phyloP scores from a whole-genome alignment of 2,888 invertebrate species.

The Eueremaeus valkanovi region DNA sequence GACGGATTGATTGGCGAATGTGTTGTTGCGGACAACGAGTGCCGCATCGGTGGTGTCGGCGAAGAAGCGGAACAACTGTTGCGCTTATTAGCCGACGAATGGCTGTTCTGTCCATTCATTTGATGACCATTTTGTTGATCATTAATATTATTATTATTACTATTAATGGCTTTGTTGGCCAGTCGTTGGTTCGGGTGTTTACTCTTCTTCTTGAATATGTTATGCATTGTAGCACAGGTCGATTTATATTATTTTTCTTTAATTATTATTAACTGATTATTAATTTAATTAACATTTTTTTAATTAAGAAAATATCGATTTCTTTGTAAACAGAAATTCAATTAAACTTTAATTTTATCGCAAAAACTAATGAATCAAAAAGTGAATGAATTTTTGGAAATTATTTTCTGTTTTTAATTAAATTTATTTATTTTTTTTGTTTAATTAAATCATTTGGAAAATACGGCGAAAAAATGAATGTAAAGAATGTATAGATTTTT shows the following conservation, averaged over 20 bases:
- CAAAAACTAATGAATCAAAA: too few relatives aligned
- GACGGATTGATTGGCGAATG: conserved; percentile 6
- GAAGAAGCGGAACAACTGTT: not conserved
- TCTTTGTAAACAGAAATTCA: too few relatives aligned
- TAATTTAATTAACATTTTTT: not conserved
- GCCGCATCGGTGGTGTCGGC: not conserved
- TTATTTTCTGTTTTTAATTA: too few relatives aligned
- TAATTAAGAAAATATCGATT: too few relatives aligned
- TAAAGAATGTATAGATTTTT: too few relatives aligned
- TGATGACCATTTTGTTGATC: not conserved
- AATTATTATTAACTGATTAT: not conserved
- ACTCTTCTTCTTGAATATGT: conserved; percentile 15
- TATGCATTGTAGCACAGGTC: not conserved
- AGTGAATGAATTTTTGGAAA: too few relatives aligned
- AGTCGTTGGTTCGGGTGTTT: not conserved
- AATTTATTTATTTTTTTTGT: too few relatives aligned
- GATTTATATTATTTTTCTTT: not conserved
- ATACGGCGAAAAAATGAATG: too few relatives aligned
- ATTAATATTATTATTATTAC: not conserved
- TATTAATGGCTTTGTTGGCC: not conserved
- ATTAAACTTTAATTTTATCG: too few relatives aligned
- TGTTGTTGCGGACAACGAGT: too few relatives aligned
- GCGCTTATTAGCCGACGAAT: not conserved
- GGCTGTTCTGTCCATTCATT: not conserved
- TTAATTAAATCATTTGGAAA: too few relatives aligned